Evolutionary conservation across 1,140 invertebrate genomes (phyloP).

Genomic region (Gryllus bimaculatus): DNA sequence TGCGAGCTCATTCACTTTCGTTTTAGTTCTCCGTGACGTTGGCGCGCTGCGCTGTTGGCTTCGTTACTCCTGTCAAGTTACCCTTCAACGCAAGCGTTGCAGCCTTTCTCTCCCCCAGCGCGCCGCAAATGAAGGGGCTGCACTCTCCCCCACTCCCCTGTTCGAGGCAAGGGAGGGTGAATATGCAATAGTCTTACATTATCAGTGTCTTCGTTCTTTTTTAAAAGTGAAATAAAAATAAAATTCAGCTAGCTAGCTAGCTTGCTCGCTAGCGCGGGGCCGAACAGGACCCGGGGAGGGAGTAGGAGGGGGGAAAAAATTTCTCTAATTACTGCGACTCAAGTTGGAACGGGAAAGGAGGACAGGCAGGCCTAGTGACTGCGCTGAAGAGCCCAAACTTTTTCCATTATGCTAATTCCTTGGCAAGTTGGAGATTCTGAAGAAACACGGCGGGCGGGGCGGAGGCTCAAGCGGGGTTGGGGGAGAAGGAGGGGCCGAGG

Average conservation of each 20-base stretch:
- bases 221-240: conserved; percentile 12
- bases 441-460: conserved; percentile 9
- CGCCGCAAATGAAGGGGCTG: not conserved
- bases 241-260: conserved; percentile 8
- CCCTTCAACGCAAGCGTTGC: not conserved
- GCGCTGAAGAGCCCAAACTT: conserved; percentile 17
- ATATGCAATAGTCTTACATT: conserved; percentile 17
- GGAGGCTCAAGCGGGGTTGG: not conserved
- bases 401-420: conserved; percentile 22
- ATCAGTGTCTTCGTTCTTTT: conserved; percentile 10
- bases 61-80: no score
- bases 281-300: conserved; percentile 7
- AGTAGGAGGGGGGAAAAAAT: conserved; percentile 12
- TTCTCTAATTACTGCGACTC: conserved; percentile 20
- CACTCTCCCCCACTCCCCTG: not conserved
- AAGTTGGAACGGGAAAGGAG: conserved; percentile 14
- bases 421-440: conserved; percentile 18
- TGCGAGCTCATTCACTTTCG: no score
- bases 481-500: not conserved
- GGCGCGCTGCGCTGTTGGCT: no score
- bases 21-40: no score
- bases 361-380: conserved; percentile 12
- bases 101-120: not conserved
- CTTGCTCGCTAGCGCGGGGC: not conserved
- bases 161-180: conserved; percentile 10